A percentile compares a stretch with the other conserved stretches of the same genome.
Conservation (phyloP, 2,113 vertebrate genomes). For the Lycaon pictus region DNA sequence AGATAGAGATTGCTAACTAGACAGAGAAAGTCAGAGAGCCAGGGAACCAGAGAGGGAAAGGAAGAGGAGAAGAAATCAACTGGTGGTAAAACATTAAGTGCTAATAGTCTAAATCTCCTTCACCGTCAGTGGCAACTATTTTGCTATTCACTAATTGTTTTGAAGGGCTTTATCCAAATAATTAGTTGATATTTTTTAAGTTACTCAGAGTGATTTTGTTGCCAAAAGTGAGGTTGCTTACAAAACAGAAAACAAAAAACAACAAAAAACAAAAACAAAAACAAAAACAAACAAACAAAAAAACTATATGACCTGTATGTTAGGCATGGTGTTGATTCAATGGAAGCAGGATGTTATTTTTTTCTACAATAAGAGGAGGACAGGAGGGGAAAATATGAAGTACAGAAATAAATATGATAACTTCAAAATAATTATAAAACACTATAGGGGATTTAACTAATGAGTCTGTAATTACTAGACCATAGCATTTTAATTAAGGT, state of each 20-base stretch:
- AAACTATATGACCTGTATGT: not conserved
- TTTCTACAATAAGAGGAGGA: not conserved
- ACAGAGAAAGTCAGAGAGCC: not conserved
- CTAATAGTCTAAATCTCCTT: not conserved
- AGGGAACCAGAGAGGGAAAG: not conserved
- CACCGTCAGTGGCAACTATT: not conserved
- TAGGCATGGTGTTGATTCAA: not conserved
- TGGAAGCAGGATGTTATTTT: not conserved
- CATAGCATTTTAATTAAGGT: constrained; percentile 81
- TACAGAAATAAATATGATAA: constrained; percentile 57
- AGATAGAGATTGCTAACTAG: not conserved
- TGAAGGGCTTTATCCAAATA: not conserved
- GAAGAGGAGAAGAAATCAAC: not conserved
- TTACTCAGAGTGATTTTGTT: not conserved
- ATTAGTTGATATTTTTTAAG: not conserved
- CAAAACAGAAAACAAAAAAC: not conserved
- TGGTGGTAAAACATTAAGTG: not conserved
- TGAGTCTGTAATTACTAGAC: constrained; percentile 80
- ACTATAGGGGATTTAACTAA: constrained; percentile 78
- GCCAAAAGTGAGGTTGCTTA: not conserved
- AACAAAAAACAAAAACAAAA: too few relatives aligned
- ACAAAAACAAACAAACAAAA: too few relatives aligned
- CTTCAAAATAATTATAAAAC: constrained; percentile 79
- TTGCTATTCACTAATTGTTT: not conserved
- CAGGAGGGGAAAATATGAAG: not conserved